phyloP scores from a whole-genome alignment of 2,113 vertebrate genomes.

The Misgurnus anguillicaudatus region DNA sequence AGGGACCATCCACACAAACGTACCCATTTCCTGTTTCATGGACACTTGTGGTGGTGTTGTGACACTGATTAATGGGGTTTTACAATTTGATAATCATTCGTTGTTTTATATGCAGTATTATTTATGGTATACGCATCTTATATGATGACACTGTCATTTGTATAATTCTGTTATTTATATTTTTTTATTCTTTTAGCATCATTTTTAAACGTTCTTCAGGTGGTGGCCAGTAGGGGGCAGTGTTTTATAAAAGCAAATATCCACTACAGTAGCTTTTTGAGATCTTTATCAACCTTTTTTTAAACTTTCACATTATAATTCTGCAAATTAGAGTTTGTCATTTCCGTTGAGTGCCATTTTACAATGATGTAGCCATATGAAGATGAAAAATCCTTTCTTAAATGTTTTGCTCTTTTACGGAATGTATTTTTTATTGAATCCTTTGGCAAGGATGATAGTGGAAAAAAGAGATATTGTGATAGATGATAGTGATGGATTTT shows the following conservation, averaged over 20 bases:
- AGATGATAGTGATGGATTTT: not conserved
- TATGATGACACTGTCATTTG: not conserved
- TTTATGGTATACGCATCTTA: not conserved
- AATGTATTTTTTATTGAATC: not conserved
- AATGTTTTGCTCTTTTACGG: not conserved
- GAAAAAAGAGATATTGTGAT: not conserved
- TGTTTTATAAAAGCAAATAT: constrained; percentile 55
- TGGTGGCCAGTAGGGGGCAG: constrained; percentile 69
- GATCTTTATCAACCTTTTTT: not conserved
- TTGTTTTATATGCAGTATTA: constrained; percentile 10
- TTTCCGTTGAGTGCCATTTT: not conserved
- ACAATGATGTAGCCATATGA: not conserved
- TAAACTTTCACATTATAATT: not conserved
- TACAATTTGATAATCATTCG: not conserved
- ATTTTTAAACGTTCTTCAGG: constrained; percentile 51
- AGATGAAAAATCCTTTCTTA: not conserved
- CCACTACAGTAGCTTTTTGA: not conserved
- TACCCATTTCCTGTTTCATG: not conserved
- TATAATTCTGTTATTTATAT: constrained; percentile 16
- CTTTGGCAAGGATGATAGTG: not conserved
- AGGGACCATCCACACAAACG: not conserved
- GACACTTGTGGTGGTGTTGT: not conserved
- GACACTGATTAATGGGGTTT: not conserved
- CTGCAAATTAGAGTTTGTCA: not conserved
- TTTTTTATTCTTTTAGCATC: constrained; percentile 68